Base-by-base conservation (phyloP, 2,113 vertebrate genomes). In the Sterna hirundo region DNA sequence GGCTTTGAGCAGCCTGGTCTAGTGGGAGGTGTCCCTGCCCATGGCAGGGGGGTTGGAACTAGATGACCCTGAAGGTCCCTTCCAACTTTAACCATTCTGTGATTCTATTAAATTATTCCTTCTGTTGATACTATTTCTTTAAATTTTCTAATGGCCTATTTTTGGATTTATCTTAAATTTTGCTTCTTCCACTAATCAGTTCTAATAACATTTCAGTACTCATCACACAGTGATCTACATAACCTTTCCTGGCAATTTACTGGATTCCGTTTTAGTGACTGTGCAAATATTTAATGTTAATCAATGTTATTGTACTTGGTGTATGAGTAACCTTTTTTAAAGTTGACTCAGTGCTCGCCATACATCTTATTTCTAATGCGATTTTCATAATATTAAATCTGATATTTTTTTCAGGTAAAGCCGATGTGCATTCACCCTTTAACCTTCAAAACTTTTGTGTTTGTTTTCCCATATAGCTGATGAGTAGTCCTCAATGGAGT, bases 281-380 rank as follows among this genome's bases (percentile, higher is more conserved):
- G 74, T 69, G 72, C 58, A 95, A 96, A 93, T 94, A 94, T 89
- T 95, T 91, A 93, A 88, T 1, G 2, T 90, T 92, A 83, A 95
- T 93, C 70, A 76, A 20, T 68, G 27, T 79, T 57, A 76, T 42
- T 92, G 29, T 74, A 81, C 64, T 75, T 92, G 64, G 36, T 52
- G 6, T 47, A 58, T 34, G 44, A 88, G 30, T 83, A 86, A 95
- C 71, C 54, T 88, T 83, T 83, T 74, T 47, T 11, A 27, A 91
- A 78, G 88, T 83, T 93, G 82, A 70, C 51, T 92, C n/a, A 70
- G 34, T 57, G 38, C 14, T 92, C 75, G 49, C 58, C 72, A 38
- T 57, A 36, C 42, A 51, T 71, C 77, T 95, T 75, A 78, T 32
- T 96, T 90, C 34, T 78, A 83, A 42, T 32, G 40, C 23, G 42